phyloP scores from a whole-genome alignment of 2,888 invertebrate species.

The Timema podura region DNA sequence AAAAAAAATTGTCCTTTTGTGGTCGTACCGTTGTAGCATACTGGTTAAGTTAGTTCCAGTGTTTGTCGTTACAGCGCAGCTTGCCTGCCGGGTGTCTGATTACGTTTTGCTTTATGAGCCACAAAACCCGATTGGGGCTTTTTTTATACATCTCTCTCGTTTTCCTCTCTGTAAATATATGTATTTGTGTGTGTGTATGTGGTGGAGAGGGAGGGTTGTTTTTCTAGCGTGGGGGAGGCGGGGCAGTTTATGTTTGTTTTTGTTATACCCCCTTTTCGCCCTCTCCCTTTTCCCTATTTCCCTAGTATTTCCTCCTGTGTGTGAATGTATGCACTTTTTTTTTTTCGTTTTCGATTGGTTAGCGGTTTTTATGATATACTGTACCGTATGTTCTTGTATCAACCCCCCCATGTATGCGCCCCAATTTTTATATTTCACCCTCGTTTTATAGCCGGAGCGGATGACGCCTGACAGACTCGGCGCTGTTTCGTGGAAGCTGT shows the following conservation, averaged over 20 bases:
- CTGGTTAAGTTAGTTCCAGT: too few species aligned
- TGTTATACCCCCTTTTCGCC: not conserved
- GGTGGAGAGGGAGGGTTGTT: not conserved
- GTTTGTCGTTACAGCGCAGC: not conserved
- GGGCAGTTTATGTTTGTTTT: constrained; percentile 9
- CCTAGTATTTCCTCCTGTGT: not conserved
- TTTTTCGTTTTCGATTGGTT: not conserved
- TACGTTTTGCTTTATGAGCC: constrained; percentile 22
- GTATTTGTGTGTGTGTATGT: not conserved
- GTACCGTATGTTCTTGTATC: not conserved
- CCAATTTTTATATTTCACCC: too few species aligned
- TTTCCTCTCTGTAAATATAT: not conserved
- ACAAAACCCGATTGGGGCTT: constrained; percentile 21
- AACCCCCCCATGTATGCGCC: too few species aligned
- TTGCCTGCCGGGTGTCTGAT: constrained; percentile 11
- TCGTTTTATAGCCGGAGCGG: too few species aligned
- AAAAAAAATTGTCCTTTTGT: constrained; percentile 2
- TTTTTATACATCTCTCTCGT: constrained; percentile 6
- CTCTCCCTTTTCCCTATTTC: not conserved
- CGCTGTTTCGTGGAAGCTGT: too few species aligned
- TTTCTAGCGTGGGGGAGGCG: constrained; percentile 10
- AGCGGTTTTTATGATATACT: constrained; percentile 13
- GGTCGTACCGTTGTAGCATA: not conserved
- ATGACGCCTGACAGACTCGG: too few species aligned
- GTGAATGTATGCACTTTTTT: not conserved